Percentiles rank a stretch among this genome's conserved stretches.
These are phyloP conservation scores for Augiades crinisus DNA, from an alignment of 2,888 invertebrate genomes.

Conservation along the genomic window DNA sequence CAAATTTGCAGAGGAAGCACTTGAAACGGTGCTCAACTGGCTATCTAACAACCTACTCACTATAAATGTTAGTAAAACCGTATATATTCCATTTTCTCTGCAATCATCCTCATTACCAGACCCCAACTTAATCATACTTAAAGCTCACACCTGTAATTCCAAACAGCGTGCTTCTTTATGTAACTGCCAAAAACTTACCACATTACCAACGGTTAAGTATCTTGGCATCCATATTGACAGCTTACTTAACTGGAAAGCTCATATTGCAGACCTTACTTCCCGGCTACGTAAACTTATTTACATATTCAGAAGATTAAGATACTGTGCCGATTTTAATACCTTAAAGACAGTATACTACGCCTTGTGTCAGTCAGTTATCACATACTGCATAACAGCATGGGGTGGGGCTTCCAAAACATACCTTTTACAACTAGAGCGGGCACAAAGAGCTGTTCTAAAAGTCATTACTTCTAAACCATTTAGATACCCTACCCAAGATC, in stretches of 20 bases:
- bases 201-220: background rate
- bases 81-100: slow-evolving; percentile 1
- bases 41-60: slow-evolving; percentile 5
- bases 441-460: background rate
- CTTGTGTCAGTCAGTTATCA: slow-evolving; percentile 1
- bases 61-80: slow-evolving; percentile 2
- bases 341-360: background rate
- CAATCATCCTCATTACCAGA: background rate
- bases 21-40: background rate
- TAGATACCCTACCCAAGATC: slow-evolving; percentile 1
- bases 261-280: background rate
- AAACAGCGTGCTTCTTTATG: background rate
- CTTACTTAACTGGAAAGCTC: background rate
- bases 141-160: background rate
- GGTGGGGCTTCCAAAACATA: background rate
- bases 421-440: background rate
- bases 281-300: background rate
- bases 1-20: background rate
- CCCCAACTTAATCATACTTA: background rate
- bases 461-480: background rate
- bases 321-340: background rate
- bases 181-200: background rate
- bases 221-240: background rate
- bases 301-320: background rate
- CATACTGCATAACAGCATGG: slow-evolving; percentile 27